Conservation (phyloP, 2,113 vertebrate genomes). For the Mormoops blainvillei region DNA sequence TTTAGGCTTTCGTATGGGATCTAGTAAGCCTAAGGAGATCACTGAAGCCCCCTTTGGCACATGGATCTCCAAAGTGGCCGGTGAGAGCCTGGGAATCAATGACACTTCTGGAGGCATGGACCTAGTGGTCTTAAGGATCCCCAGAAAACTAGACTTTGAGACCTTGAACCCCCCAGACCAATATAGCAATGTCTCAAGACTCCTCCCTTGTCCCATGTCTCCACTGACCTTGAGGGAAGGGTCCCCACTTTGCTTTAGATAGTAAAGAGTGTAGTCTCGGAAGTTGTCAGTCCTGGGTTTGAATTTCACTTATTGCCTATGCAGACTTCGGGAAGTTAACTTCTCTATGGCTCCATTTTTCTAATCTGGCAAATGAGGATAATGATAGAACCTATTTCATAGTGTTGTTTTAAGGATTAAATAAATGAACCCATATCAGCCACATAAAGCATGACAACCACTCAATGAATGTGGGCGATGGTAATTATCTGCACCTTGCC, state of each 20-base stretch:
- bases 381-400: neutral
- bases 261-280: neutral
- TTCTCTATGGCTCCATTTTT: neutral
- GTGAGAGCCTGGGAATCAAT: neutral
- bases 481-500: neutral
- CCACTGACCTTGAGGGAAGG: neutral
- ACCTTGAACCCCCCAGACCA: neutral
- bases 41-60: neutral
- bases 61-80: neutral
- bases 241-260: neutral
- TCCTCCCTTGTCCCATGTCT: neutral
- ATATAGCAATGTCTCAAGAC: neutral
- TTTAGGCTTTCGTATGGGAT: neutral
- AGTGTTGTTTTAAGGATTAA: slow-evolving; percentile 2
- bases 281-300: neutral
- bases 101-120: neutral
- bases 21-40: neutral
- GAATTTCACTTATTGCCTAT: neutral
- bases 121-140: neutral
- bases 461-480: neutral
- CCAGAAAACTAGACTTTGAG: neutral
- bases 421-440: neutral
- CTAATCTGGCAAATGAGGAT: neutral
- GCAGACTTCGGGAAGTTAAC: neutral
- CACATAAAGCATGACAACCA: neutral